Base-by-base conservation (phyloP, 1,140 invertebrate species). In the Brachionus sp. region DNA sequence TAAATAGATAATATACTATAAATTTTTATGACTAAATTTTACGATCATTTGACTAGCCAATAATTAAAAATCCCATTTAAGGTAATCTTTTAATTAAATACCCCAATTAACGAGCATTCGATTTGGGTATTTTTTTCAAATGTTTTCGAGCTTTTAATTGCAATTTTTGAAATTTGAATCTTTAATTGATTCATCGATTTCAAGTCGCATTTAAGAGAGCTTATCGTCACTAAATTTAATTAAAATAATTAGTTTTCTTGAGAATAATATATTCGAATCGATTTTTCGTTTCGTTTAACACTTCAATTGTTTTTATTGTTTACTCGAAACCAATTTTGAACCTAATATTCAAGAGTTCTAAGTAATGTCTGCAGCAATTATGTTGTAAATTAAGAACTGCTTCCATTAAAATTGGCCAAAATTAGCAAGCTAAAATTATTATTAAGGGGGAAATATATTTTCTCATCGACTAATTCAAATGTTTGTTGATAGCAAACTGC, bases 241-340 rank as follows among this genome's bases (percentile, higher is more conserved):
- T 57, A 57, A 57, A 57, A 57, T 57, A 57, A 57, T 57, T 57
- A 57, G 50, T 57, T 57, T 57, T 57, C 50, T 57, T 57, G 50
- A 57, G 50, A 57, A 57, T 57, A 19, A 3, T 57, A 57, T 23
- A 23, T 57, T 57, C 5, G 50, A 57, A 57, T 57, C 50, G 50
- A 57, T 57, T 57, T 57, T 57, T 57, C 50, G 50, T 25, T 57
- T 57, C 5, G 50, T 57, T 57, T 57, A 57, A 23, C 50, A 57
- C 50, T 57, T 23, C n/a, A 57, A 19, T 57, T 57, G 50, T 19
- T 53, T 53, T 53, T 53, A 23, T 25, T 57, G 50, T 57, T 57
- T 57, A 57, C 16, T 57, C 9, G 16, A 25, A 53, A 57, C 50
- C 5, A 57, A 57, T 50, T 57, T 57, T 57, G 50, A 57, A 9